Conservation (phyloP, 2,888 invertebrate species). For the Hemicrepidius hirtus region DNA sequence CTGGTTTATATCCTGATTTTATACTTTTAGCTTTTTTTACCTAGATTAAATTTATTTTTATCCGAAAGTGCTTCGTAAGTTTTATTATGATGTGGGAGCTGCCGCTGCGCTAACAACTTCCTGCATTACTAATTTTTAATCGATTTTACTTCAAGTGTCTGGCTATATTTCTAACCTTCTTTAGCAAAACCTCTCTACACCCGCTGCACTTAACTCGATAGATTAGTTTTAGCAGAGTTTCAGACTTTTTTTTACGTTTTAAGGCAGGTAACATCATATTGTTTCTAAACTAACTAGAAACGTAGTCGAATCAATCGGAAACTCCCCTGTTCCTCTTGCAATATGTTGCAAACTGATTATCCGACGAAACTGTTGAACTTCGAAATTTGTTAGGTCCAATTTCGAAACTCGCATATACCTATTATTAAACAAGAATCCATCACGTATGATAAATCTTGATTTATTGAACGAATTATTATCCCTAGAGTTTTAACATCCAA, state of each 20-base stretch:
- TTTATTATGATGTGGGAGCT: constrained; percentile 38
- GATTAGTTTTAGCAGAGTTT: no score
- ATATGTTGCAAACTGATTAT: constrained; percentile 26
- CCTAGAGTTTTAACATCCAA: constrained; percentile 30
- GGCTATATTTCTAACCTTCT: neutral
- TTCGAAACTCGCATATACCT: constrained; percentile 10
- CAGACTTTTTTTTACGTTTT: no score
- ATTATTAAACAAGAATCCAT: constrained; percentile 31
- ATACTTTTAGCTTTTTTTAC: constrained; percentile 22
- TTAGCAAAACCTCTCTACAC: neutral
- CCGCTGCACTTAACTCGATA: no score
- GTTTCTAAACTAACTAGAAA: constrained; percentile 1
- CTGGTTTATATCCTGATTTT: constrained; percentile 32
- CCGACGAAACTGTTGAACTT: constrained; percentile 25
- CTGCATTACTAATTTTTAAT: constrained; percentile 40
- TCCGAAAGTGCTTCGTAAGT: constrained; percentile 30
- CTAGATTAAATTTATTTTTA: constrained; percentile 34
- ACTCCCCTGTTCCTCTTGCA: constrained; percentile 14
- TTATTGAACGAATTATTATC: constrained; percentile 28
- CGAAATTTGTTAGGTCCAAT: constrained; percentile 27
- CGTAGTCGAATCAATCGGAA: constrained; percentile 6
- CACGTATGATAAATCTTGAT: constrained; percentile 34
- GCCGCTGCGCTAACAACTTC: constrained; percentile 35
- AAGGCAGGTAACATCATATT: neutral
- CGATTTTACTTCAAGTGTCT: constrained; percentile 28